A percentile compares a stretch with the other conserved stretches of the same genome.
These are phyloP conservation scores for Drosophila parvula DNA, from an alignment of 1,140 invertebrate species.

Conservation along the genomic window DNA sequence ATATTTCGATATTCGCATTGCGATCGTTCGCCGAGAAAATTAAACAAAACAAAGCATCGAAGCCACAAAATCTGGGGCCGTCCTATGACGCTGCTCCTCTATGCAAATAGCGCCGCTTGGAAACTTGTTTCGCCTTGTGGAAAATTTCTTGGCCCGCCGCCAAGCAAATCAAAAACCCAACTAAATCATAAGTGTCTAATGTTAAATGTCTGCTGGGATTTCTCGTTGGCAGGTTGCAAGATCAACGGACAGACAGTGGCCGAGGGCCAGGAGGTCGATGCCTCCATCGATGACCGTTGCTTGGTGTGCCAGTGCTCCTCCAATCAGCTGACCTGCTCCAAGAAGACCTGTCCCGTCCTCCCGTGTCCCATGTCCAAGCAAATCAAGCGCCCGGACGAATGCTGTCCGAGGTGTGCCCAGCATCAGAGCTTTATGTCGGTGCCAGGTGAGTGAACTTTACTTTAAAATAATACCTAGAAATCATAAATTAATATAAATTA, in stretches of 20 bases:
- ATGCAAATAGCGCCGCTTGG: slow-evolving; percentile 69
- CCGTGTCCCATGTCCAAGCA: slow-evolving; percentile 89
- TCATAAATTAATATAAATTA: background rate
- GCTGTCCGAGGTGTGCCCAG: slow-evolving; percentile 93
- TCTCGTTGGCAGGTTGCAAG: slow-evolving; percentile 87
- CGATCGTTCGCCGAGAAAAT: slow-evolving; percentile 20
- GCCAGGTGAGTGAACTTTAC: slow-evolving; percentile 83
- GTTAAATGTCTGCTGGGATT: slow-evolving; percentile 37
- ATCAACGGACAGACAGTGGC: slow-evolving; percentile 89
- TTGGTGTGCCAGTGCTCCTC: slow-evolving; percentile 92
- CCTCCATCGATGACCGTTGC: slow-evolving; percentile 92
- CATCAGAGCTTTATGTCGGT: slow-evolving; percentile 85
- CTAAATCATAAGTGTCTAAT: slow-evolving; percentile 42
- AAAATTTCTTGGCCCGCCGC: slow-evolving; percentile 72
- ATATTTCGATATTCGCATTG: slow-evolving; percentile 49
- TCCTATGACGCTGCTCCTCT: slow-evolving; percentile 44
- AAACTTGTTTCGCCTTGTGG: slow-evolving; percentile 73
- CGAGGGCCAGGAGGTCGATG: slow-evolving; percentile 91
- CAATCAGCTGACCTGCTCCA: slow-evolving; percentile 91
- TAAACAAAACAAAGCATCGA: slow-evolving; percentile 18
- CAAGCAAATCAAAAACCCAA: slow-evolving; percentile 54
- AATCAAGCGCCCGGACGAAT: slow-evolving; percentile 88
- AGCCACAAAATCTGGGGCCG: slow-evolving; percentile 29
- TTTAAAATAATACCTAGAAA: too few relatives aligned
- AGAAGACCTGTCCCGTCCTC: slow-evolving; percentile 93